These are phyloP conservation scores for Heliocidaris erythrogramma DNA, from an alignment of 35 echinoderm and acorn worm genomes.

Conservation along the genomic window DNA sequence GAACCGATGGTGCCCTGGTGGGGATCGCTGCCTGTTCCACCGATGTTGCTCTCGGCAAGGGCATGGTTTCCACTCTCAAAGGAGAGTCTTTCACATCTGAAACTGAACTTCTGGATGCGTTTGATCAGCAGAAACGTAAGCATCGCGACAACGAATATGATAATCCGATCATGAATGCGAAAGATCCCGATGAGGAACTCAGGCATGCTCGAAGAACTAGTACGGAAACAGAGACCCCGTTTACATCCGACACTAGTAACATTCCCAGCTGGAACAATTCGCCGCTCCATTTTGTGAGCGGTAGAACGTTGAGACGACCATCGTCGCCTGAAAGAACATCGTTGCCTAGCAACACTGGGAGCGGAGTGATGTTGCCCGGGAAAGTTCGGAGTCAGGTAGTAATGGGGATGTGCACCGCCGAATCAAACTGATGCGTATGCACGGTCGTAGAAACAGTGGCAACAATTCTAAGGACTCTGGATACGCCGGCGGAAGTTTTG, in stretches of 20 bases:
- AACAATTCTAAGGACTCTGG: conserved; percentile 36
- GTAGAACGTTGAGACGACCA: background rate
- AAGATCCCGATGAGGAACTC: background rate
- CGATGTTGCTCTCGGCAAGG: conserved; percentile 30
- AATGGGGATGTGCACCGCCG: conserved; percentile 6
- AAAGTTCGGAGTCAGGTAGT: conserved; percentile 25
- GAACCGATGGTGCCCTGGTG: background rate
- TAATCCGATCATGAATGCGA: conserved; percentile 35
- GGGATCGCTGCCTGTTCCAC: background rate
- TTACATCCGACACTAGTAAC: conserved; percentile 17
- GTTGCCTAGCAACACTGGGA: background rate
- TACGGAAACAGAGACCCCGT: background rate
- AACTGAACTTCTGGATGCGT: conserved; percentile 26
- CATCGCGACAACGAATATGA: conserved; percentile 40
- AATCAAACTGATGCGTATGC: conserved; percentile 20
- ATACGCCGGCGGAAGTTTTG: conserved; percentile 32
- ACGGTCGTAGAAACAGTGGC: conserved; percentile 31
- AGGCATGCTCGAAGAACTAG: background rate
- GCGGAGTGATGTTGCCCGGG: background rate
- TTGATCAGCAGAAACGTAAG: background rate
- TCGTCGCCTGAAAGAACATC: conserved; percentile 16
- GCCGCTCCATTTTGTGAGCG: background rate
- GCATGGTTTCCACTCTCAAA: background rate
- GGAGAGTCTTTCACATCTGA: conserved; percentile 34
- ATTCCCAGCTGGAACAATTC: conserved; percentile 13